These are phyloP conservation scores for Entomyzon cyanotis DNA, from an alignment of 2,113 vertebrate species.

Conservation along the genomic window DNA sequence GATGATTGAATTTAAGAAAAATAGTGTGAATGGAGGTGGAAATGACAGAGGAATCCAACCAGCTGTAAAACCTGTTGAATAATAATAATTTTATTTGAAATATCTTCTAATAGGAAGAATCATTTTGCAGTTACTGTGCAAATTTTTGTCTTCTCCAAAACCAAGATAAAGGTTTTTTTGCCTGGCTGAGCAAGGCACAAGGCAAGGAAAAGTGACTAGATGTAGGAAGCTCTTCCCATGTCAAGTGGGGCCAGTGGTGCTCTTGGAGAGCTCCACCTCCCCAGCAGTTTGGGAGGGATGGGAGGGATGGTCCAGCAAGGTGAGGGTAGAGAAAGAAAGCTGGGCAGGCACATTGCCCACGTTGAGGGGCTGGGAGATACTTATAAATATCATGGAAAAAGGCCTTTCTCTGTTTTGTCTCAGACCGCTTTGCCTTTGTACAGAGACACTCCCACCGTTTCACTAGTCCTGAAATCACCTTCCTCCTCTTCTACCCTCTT, in stretches of 20 bases:
- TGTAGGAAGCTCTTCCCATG: background rate
- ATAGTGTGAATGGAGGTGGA: background rate
- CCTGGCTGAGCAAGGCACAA: background rate
- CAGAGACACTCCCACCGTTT: background rate
- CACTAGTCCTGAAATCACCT: background rate
- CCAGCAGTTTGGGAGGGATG: rapidly evolving
- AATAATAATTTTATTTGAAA: background rate
- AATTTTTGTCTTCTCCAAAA: background rate
- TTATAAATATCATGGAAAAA: background rate
- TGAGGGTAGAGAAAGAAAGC: background rate
- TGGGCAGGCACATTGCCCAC: background rate
- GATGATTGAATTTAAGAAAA: background rate
- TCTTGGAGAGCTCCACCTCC: background rate
- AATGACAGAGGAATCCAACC: background rate
- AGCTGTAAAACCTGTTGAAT: background rate
- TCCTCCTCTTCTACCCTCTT: background rate
- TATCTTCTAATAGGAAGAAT: background rate
- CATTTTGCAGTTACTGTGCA: background rate
- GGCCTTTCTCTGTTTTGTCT: background rate
- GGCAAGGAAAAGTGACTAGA: background rate
- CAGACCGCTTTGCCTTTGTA: background rate
- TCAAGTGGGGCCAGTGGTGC: background rate
- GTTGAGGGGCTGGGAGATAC: background rate
- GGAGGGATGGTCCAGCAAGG: background rate
- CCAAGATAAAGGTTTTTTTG: background rate